Conservation (phyloP, 2,888 invertebrate species). For the Mylabris sibirica region DNA sequence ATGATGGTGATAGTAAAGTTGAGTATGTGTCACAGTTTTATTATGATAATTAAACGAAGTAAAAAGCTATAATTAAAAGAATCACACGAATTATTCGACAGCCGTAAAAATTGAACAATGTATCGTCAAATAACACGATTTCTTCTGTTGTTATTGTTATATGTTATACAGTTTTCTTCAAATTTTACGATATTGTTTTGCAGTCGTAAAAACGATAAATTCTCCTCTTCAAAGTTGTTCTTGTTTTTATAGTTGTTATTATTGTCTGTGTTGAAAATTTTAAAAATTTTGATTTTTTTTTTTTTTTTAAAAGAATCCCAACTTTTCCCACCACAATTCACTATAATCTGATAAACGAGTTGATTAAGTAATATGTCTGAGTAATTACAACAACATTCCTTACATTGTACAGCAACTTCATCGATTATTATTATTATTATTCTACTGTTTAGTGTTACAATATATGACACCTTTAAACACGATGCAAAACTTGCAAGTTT, state of each 20-base stretch:
- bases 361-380: neutral
- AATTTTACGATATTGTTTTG: conserved; percentile 40
- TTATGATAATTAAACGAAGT: neutral
- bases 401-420: neutral
- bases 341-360: conserved; percentile 4
- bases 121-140: neutral
- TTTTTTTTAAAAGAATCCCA: neutral
- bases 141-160: neutral
- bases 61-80: neutral
- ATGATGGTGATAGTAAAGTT: too few relatives aligned
- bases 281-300: neutral
- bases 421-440: neutral
- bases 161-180: conserved; percentile 21
- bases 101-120: neutral
- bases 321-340: neutral
- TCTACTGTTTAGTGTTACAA: neutral
- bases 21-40: neutral
- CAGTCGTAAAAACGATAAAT: conserved; percentile 37
- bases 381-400: conserved; percentile 9
- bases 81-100: neutral
- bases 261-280: neutral
- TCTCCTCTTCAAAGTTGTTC: conserved; percentile 30
- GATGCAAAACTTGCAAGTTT: neutral
- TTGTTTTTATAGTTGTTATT: conserved; percentile 28
- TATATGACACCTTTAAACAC: conserved; percentile 1